Evolutionary conservation across 2,888 invertebrate species (phyloP), one percentile per base, ranked within the genome.

Genomic region (Eurytoma adleriae): DNA sequence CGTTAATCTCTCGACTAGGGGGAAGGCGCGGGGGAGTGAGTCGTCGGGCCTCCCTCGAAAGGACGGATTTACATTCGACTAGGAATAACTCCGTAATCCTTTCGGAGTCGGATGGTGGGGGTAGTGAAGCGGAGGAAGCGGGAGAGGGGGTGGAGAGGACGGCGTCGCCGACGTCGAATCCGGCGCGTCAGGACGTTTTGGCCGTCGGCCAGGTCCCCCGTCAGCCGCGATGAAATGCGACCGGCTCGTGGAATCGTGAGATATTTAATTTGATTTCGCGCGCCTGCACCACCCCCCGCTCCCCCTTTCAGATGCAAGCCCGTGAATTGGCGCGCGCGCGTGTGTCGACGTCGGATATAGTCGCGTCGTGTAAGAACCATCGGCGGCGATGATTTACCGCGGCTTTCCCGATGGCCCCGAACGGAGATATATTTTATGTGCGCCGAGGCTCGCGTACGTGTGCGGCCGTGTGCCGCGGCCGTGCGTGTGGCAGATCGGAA

Each of bases 261-360:
- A 86, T 87, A 86, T 87, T 87, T 86, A 87, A 87, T 87, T 87
- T 85, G 84, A 85, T 86, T 78, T 68, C 68, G 70, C 72, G 69
- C 62, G n/a, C 68, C 16, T 57, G 18, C 18, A 14, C 62, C 24
- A 13, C 16, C 14, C 62, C 12, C 5, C 14, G 14, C 30, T 14
- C 20, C 62, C 62, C 27, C 27, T n/a, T 61, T 64, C 56, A 56
- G n/a, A 59, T 59, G 54, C 59, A 59, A 57, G 48, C 69, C 16
- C 69, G n/a, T 56, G 12, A n/a, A 48, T 40, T 10, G 3, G 14
- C n/a, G 3, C 64, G 40, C 18, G 5, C 12, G 5, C 40, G 18
- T 7, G 48, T 14, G 16, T 24, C 57, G 4, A 70, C 24, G 40
- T 59, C n/a, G 66, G 57, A 56, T 56, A 30, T 27, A 76, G 76